Base-by-base conservation (phyloP, 2,113 vertebrate species). In the Ochotona curzoniae region DNA sequence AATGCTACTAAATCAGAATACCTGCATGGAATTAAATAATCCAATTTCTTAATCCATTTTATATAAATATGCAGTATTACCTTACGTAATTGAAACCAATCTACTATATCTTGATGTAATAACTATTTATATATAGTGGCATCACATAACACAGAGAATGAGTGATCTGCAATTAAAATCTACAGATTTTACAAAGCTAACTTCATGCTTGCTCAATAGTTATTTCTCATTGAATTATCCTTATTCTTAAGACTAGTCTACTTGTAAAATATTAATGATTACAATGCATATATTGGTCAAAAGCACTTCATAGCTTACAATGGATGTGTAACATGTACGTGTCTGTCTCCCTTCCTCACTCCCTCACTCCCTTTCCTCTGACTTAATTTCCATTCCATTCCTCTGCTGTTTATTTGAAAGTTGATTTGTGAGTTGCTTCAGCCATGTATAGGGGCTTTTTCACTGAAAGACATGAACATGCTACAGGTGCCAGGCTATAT, bases 201-300 rank as follows among this genome's bases (percentile, higher is more conserved):
- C 94, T 91, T 85, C 23, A 64, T 1, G 5, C 1, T 18, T 80
- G 54, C 82, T 78, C 54, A 87, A 20, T 91, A 83, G 44, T 86
- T 91, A 73, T 89, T 49, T 75, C 95, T 85, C 71, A 87, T 78
- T 79, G 63, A 84, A 83, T 92, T 95, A 81, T 61, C 71, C 83
- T 92, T 66, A 83, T 85, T 64, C 83, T 96, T 92, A 85, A 96
- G 75, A 91, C 70, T 76, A 90, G 94, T 91, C 60, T 94, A 54
- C 70, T 79, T 92, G 35, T 21, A 90, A 94, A 95, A 93, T 86
- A 63, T 79, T 85, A 80, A 47, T 60, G 90, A 93, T 85, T 94
- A 89, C 80, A 94, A 38, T 35, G 25, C 73, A 87, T 61, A 73
- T 91, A 25, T 91, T 76, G 70, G 83, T 64, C 80, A 83, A 85